Conservation (phyloP, 2,888 invertebrate species). For the Leptopilina myrica region DNA sequence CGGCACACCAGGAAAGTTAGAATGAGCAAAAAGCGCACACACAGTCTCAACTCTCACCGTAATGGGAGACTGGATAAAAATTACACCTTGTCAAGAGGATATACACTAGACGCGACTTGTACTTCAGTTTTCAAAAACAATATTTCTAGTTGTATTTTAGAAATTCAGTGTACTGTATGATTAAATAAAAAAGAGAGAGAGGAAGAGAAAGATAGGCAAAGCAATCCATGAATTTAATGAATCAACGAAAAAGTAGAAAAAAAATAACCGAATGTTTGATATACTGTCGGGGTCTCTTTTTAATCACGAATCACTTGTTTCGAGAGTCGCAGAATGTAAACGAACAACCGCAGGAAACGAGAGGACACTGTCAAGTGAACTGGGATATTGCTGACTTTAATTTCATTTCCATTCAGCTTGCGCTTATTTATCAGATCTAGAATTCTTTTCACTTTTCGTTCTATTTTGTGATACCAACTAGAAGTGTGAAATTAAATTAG, state of each 20-base stretch:
- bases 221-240: not conserved
- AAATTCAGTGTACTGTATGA: not conserved
- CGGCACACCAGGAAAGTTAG: not conserved
- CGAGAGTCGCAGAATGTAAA: not conserved
- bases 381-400: conserved; percentile 20
- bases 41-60: not conserved
- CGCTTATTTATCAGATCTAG: not conserved
- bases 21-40: conserved; percentile 10
- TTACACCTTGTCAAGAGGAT: not conserved
- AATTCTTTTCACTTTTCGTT: not conserved
- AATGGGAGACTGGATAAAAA: conserved; percentile 17
- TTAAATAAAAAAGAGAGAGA: not conserved
- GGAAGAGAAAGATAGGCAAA: not conserved
- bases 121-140: not conserved
- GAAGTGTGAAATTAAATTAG: conserved; percentile 1
- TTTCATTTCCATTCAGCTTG: conserved; percentile 34
- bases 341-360: not conserved
- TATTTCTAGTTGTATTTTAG: not conserved
- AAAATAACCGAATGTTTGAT: not conserved
- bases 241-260: not conserved
- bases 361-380: conserved; percentile 6
- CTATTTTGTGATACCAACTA: not conserved
- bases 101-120: not conserved
- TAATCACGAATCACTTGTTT: conserved; percentile 25
- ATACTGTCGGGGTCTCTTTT: not conserved